Evolutionary conservation across 1,140 invertebrate genomes (phyloP), one percentile per base, ranked within the genome.

Genomic region (Zaprionus gabonicus): DNA sequence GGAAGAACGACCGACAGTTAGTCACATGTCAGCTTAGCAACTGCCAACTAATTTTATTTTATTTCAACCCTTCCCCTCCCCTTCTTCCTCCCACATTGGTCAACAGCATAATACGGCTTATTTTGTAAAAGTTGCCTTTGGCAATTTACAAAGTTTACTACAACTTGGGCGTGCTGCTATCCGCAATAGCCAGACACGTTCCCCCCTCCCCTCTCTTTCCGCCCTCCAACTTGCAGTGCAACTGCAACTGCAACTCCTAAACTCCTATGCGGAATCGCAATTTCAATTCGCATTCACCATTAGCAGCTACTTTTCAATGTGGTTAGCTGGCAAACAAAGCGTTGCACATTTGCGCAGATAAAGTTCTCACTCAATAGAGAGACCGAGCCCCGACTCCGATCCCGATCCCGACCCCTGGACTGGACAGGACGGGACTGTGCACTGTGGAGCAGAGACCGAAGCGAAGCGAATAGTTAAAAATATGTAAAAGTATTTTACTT

Each of bases 301-400:
- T 90, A 90, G 85, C 85, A 90, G 85, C 86, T 85, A 90, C 76
- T 90, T 90, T 90, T 90, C 85, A 90, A 90, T 90, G 85, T 57
- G 85, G 85, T 90, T 90, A 90, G 86, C 81, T 82, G 68, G 85
- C 79, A 90, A 91, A 90, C 85, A 90, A 90, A 90, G 86, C 85
- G 79, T 88, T 90, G 86, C 86, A 90, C 85, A 90, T 88, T 88
- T 85, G 75, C 64, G 78, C 85, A 90, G 86, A 88, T 88, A 88
- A 88, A 88, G 84, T 88, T 88, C 81, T 64, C 62, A 74, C 76
- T 81, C 78, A 80, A 90, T 81, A 78, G 55, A 59, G n/a, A n/a
- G n/a, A n/a, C n/a, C 41, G 6, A 46, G 10, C 20, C 13, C 38
- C 7, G 9, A 49, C 46, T 9, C 46, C 17, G 15, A 46, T 0